phyloP scores from a whole-genome alignment of 2,797 vertebrate genomes.

The Melanogrammus aeglefinus region DNA sequence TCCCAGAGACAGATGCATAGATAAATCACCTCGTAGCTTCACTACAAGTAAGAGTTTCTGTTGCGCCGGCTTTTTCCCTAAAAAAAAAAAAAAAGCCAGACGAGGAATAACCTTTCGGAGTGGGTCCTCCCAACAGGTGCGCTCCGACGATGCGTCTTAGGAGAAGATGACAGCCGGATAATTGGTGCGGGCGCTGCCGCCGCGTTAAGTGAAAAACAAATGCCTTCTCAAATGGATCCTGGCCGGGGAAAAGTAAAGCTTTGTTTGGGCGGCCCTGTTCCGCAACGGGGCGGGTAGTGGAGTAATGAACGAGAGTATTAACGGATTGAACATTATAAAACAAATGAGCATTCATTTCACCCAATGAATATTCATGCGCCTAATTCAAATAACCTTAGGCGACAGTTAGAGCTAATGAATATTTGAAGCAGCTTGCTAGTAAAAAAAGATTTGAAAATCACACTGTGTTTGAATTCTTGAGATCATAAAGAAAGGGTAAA shows the following conservation, averaged over 20 bases:
- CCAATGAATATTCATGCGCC: constrained; percentile 89
- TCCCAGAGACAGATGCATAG: constrained; percentile 57
- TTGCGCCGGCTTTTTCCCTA: constrained; percentile 62
- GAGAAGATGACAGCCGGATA: constrained; percentile 67
- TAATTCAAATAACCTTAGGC: constrained; percentile 95
- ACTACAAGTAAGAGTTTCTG: constrained; percentile 65
- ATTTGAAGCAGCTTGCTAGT: constrained; percentile 88
- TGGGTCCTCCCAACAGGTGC: constrained; percentile 52
- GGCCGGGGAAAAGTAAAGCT: constrained; percentile 60
- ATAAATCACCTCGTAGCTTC: constrained; percentile 72
- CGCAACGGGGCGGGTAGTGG: constrained; percentile 45
- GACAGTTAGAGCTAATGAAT: constrained; percentile 89
- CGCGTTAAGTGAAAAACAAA: constrained; percentile 61
- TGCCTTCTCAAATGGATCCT: constrained; percentile 45
- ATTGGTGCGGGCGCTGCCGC: constrained; percentile 60
- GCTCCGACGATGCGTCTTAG: constrained; percentile 61
- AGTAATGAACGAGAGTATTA: constrained; percentile 70
- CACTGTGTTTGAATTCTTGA: constrained; percentile 81
- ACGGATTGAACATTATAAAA: constrained; percentile 77
- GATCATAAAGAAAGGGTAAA: constrained; percentile 83
- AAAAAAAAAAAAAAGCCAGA: constrained; percentile 46
- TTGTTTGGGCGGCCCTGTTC: constrained; percentile 65
- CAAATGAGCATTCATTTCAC: constrained; percentile 84
- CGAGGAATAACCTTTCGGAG: constrained; percentile 69
- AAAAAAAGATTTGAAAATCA: constrained; percentile 84